Base-by-base conservation (phyloP, 2,888 invertebrate species). In the Sacculina carcini region DNA sequence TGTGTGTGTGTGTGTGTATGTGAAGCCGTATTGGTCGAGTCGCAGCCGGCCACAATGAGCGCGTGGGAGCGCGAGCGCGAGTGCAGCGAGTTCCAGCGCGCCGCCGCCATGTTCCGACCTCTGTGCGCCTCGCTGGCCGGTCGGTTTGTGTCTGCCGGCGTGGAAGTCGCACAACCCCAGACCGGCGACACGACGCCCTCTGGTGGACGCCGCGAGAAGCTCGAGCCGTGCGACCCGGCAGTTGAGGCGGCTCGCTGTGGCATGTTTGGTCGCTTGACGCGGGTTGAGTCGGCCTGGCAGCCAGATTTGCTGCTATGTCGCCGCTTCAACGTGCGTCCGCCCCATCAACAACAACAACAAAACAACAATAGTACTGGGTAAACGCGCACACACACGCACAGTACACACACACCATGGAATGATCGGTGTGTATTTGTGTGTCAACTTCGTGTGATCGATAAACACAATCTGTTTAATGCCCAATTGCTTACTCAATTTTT, bases 261-360 rank as follows among this genome's bases (percentile, higher is more conserved):
- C 57, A 75, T 81, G 69, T 83, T 77, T 65, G 87, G 85, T 0
- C 71, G 71, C 54, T 70, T 79, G 61, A 89, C 82, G 1, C 68
- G 89, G 49, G 68, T 66, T 5, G 71, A 70, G 28, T 61, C 61
- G 0, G 68, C 74, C 42, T 98, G 96, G 96, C 74, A 78, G 57
- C 96, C 96, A 0, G 75, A 77, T 56, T 67, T 75, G 39, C 63
- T 85, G 7, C 69, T 99, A 0, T 92, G 87, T 40, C 29, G 83
- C 64, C 70, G 92, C 40, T 96, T 94, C 63, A 96, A 98, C 63
- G 76, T 98, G 28, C 84, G 89, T 0, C 80, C 90, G 63, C 84
- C 90, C 1, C 77, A 74, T 55, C 73, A 73, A 29, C 74, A 74
- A 70, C n/a, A n/a, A n/a, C n/a, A n/a, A n/a, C n/a, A n/a, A n/a